phyloP scores from a whole-genome alignment of 2,888 invertebrate genomes.

The Aquatica leii region DNA sequence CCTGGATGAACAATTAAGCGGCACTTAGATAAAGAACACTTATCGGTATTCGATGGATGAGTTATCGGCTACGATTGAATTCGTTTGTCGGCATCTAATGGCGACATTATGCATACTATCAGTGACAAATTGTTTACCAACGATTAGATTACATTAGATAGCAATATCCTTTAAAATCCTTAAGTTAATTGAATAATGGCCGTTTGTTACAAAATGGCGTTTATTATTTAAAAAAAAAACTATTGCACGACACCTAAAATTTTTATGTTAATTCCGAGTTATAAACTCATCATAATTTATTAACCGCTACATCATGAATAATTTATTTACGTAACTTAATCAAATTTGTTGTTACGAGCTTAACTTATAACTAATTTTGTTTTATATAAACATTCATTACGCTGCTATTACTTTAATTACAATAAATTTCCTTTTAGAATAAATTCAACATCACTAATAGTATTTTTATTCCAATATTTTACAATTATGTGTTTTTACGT shows the following conservation, averaged over 20 bases:
- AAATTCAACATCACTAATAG: too few relatives aligned
- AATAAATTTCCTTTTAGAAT: background rate
- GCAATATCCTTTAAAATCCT: constrained; percentile 22
- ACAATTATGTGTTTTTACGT: too few relatives aligned
- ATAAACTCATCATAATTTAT: background rate
- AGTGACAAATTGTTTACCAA: constrained; percentile 53
- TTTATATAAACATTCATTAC: background rate
- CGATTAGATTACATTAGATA: constrained; percentile 30
- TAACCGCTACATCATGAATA: constrained; percentile 2
- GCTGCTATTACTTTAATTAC: background rate
- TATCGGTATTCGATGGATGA: constrained; percentile 52
- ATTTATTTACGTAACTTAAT: constrained; percentile 5
- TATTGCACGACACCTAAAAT: background rate
- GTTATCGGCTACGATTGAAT: constrained; percentile 55
- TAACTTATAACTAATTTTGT: background rate
- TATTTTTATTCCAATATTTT: too few relatives aligned
- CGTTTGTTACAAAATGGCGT: constrained; percentile 28
- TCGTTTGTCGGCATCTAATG: constrained; percentile 58
- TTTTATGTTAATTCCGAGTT: constrained; percentile 5
- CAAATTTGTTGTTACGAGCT: background rate
- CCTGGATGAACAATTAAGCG: constrained; percentile 44
- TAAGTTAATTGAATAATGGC: constrained; percentile 21
- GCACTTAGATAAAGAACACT: constrained; percentile 49
- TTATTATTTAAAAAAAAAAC: background rate
- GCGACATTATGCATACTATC: constrained; percentile 54